Conservation (phyloP, 2,797 vertebrate species). For the Sciaenops ocellatus region DNA sequence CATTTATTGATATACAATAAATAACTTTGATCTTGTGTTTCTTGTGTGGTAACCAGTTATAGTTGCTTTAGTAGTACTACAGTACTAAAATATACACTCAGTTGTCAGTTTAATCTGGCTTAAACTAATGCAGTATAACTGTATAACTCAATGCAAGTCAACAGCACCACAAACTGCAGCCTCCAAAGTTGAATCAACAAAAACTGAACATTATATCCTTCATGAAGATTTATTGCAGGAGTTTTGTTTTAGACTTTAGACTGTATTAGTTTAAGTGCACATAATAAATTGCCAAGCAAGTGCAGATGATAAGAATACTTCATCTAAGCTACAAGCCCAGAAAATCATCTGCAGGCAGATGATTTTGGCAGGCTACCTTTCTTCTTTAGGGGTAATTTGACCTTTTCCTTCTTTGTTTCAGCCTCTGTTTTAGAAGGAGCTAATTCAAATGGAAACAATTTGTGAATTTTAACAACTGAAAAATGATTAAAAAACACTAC, state of each 20-base stretch:
- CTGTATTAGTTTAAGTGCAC: neutral
- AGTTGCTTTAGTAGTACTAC: neutral
- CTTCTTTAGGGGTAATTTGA: conserved; percentile 52
- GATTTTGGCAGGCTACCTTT: conserved; percentile 68
- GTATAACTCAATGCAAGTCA: neutral
- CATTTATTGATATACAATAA: neutral
- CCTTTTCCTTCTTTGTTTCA: conserved; percentile 45
- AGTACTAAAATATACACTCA: neutral
- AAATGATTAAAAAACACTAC: neutral
- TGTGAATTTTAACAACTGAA: neutral
- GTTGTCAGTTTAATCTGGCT: neutral
- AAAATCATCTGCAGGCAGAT: conserved; percentile 17
- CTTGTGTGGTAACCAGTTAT: neutral
- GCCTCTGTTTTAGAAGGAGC: conserved; percentile 50
- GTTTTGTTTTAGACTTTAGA: neutral
- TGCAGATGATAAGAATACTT: neutral
- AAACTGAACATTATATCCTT: neutral
- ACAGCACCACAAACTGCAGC: neutral
- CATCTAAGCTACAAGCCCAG: neutral
- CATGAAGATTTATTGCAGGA: neutral
- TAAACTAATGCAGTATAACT: neutral
- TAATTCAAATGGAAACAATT: conserved; percentile 36
- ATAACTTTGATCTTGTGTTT: neutral
- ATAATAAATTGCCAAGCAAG: neutral
- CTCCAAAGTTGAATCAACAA: neutral